phyloP scores from a whole-genome alignment of 2,113 vertebrate species.

The Etheostoma cragini region DNA sequence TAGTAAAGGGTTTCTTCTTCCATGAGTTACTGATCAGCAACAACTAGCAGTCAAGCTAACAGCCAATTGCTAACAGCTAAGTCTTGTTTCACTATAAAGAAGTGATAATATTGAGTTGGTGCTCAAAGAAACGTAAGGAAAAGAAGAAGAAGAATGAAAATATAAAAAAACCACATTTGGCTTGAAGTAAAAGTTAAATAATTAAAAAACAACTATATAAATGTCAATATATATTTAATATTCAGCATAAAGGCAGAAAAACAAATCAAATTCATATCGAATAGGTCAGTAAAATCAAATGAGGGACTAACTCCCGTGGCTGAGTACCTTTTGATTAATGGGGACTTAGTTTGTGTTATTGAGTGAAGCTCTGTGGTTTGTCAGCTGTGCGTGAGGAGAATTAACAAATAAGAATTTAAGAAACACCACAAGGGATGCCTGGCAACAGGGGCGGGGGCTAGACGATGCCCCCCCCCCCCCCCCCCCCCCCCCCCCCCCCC shows the following conservation, averaged over 20 bases:
- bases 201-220: background rate
- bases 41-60: too few relatives aligned
- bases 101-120: background rate
- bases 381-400: slow-evolving; percentile 7
- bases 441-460: too few relatives aligned
- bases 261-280: background rate
- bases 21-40: background rate
- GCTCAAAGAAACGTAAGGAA: background rate
- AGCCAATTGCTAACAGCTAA: background rate
- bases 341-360: slow-evolving; percentile 5
- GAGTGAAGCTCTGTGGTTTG: slow-evolving; percentile 5
- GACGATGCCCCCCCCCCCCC: too few relatives aligned
- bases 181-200: background rate
- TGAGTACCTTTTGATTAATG: background rate
- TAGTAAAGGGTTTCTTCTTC: background rate
- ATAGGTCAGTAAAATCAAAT: background rate
- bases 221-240: background rate
- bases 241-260: background rate
- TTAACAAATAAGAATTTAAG: slow-evolving; percentile 37
- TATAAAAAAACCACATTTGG: too few relatives aligned
- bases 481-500: too few relatives aligned
- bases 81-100: background rate
- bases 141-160: background rate
- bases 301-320: background rate
- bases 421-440: background rate